These are phyloP conservation scores for Drosophila anomalata DNA, from an alignment of 2,888 invertebrate genomes.

Conservation along the genomic window DNA sequence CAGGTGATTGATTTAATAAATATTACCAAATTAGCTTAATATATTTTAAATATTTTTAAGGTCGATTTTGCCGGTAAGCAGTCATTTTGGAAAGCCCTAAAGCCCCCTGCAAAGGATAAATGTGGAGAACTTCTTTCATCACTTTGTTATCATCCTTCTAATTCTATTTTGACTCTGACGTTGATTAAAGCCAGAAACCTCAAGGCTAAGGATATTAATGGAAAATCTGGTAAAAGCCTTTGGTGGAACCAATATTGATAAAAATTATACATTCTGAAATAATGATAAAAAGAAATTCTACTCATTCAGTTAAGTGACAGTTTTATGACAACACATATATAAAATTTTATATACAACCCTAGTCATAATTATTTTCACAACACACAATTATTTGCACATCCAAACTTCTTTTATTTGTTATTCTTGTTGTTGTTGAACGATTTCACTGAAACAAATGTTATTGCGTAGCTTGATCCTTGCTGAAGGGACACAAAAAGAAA, in stretches of 20 bases:
- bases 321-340: too few species aligned
- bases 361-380: too few species aligned
- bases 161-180: constrained; percentile 95
- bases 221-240: constrained; percentile 90
- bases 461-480: too few species aligned
- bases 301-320: too few species aligned
- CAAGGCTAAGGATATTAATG: constrained; percentile 98
- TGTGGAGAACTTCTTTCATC: constrained; percentile 96
- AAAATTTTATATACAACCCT: too few species aligned
- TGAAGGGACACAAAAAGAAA: too few species aligned
- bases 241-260: constrained; percentile 7
- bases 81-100: constrained; percentile 96
- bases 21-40: neutral
- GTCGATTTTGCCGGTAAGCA: constrained; percentile 96
- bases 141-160: constrained; percentile 97
- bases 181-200: constrained; percentile 96
- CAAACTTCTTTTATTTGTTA: too few species aligned
- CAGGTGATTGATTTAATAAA: constrained; percentile 87
- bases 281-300: too few species aligned
- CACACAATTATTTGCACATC: too few species aligned
- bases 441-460: too few species aligned
- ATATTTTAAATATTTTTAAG: constrained; percentile 83
- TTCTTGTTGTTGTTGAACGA: too few species aligned
- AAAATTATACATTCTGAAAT: too few species aligned
- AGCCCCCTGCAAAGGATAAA: constrained; percentile 96